Conservation (phyloP, 2,797 vertebrate genomes). For the Etheostoma perlongum region DNA sequence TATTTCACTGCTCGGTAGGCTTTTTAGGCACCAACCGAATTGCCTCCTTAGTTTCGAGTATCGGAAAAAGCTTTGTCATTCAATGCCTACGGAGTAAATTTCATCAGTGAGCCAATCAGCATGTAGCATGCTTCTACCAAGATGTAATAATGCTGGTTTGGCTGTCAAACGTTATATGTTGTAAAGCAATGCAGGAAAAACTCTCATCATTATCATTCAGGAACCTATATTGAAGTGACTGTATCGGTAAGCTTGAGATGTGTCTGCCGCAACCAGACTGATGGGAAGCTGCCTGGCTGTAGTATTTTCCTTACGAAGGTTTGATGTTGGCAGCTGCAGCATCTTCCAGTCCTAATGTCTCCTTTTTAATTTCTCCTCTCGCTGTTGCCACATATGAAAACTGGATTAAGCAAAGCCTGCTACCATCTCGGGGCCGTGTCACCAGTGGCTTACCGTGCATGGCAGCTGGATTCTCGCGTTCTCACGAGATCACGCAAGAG, state of each 20-base stretch:
- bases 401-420: conserved; percentile 24
- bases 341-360: conserved; percentile 21
- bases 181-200: no score
- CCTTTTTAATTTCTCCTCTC: conserved; percentile 15
- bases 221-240: no score
- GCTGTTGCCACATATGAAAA: conserved; percentile 10
- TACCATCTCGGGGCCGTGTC: background rate
- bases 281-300: conserved; percentile 25
- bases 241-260: background rate
- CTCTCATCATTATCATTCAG: no score
- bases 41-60: no score
- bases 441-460: background rate
- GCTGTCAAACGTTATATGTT: no score
- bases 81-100: no score
- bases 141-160: no score
- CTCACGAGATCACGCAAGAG: no score
- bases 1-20: conserved; percentile 14
- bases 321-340: conserved; percentile 30
- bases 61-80: no score
- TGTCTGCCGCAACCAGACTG: conserved; percentile 28
- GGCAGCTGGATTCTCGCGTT: no score
- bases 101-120: no score
- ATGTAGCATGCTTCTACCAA: no score
- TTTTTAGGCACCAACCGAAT: conserved; percentile 28
- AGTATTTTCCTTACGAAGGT: conserved; percentile 16